These are phyloP conservation scores for Parazoanthus atlanticus DNA, from an alignment of 92 coral and sea anemone species.

Conservation along the genomic window DNA sequence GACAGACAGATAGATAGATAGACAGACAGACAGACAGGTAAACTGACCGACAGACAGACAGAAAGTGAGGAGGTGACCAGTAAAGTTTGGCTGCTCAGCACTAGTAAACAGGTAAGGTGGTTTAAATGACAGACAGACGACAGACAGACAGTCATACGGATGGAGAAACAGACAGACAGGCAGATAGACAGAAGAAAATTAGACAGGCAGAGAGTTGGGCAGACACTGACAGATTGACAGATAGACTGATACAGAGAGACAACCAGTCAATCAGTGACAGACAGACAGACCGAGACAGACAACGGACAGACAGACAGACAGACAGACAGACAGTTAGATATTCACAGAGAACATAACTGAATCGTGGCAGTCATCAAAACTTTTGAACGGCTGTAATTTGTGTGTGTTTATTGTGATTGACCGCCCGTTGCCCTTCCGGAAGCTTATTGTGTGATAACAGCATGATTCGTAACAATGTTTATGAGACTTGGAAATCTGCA, in stretches of 20 bases:
- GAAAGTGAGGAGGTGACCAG: too few relatives aligned
- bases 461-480: not conserved
- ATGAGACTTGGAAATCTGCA: too few relatives aligned
- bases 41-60: not conserved
- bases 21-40: too few relatives aligned
- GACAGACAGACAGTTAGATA: not conserved
- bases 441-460: slow-evolving; percentile 4
- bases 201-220: not conserved
- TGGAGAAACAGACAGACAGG: not conserved
- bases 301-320: not conserved
- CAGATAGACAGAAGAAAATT: not conserved
- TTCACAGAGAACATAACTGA: not conserved
- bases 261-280: not conserved
- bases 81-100: too few relatives aligned
- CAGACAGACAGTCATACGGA: not conserved
- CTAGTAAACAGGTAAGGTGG: too few relatives aligned
- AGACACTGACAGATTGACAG: not conserved
- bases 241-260: not conserved
- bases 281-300: not conserved
- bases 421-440: not conserved
- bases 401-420: not conserved
- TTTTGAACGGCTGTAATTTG: not conserved
- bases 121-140: not conserved
- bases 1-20: too few relatives aligned
- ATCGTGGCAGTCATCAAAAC: too few relatives aligned